These are phyloP conservation scores for Tetramorium alpestre DNA, from an alignment of 1,140 invertebrate genomes.

Conservation along the genomic window DNA sequence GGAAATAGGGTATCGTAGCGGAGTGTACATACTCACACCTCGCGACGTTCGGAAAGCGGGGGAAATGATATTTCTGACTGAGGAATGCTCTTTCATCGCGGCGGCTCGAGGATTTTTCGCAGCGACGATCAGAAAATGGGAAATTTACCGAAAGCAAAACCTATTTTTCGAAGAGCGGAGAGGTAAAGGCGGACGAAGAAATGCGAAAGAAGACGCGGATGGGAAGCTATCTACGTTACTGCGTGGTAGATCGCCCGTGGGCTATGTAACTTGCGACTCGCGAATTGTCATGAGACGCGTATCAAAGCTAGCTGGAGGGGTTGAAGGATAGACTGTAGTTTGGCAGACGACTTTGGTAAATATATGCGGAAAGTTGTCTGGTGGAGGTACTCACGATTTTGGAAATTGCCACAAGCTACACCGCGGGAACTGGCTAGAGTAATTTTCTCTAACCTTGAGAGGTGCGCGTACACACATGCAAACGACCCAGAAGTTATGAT, in stretches of 20 bases:
- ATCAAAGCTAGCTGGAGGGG: slow-evolving; percentile 75
- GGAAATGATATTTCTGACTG: neutral
- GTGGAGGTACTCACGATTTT: slow-evolving; percentile 65
- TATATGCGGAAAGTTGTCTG: slow-evolving; percentile 79
- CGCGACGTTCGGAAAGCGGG: neutral
- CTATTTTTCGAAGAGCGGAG: neutral
- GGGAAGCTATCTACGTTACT: slow-evolving; percentile 30
- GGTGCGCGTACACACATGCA: neutral
- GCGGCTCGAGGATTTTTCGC: neutral
- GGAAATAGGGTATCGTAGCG: neutral
- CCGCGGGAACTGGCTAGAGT: slow-evolving; percentile 18
- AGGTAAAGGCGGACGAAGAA: neutral
- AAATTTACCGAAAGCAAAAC: slow-evolving; percentile 28
- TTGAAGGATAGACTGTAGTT: slow-evolving; percentile 72
- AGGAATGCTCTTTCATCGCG: neutral
- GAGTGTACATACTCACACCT: no score
- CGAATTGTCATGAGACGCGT: slow-evolving; percentile 77
- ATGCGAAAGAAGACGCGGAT: neutral
- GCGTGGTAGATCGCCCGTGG: slow-evolving; percentile 65
- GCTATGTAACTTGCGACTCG: slow-evolving; percentile 79
- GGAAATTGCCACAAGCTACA: slow-evolving; percentile 68
- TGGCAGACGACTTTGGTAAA: slow-evolving; percentile 77
- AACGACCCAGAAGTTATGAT: slow-evolving; percentile 46
- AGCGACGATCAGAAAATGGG: slow-evolving; percentile 17
- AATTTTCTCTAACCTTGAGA: slow-evolving; percentile 63